Evolutionary conservation across 2,113 vertebrate genomes (phyloP), one percentile per base, ranked within the genome.

Genomic region (Ciconia boyciana): DNA sequence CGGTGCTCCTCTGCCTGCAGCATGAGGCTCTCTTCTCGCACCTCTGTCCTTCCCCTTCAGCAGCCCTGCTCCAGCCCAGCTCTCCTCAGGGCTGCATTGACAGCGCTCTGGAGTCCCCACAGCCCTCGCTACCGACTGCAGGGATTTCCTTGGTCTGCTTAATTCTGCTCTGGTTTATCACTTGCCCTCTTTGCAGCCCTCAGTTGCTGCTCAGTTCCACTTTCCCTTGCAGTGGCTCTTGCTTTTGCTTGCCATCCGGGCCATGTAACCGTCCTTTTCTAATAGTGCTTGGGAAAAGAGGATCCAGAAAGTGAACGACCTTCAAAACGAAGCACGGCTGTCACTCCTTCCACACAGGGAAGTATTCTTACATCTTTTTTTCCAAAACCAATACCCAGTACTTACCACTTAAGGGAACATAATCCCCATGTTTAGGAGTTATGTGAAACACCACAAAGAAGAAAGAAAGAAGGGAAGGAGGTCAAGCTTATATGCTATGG

Each of bases 41-140:
- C 16, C 36, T 44, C 48, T 4, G 0, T 32, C 64, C 69, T 61
- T 52, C 13, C 34, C 54, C 2, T 0, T 0, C 51, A 26, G 31
- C 36, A 69, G 17, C 9, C 39, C 77, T 34, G 21, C 28, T 65
- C n/a, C n/a, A 82, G 31, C 77, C 39, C 1, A 0, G n/a, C 4
- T 55, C 18, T 31, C 43, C 43, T 46, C 2, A 0, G 31, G 17
- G 17, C 39, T 3, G 1, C 49, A 18, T 29, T 4, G 0, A 17
- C 62, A 64, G 7, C 1, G 0, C 7, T 16, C 62, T 1, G 2
- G 19, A 52, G 55, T 3, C 43, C 46, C 43, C 17, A 7, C 64
- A 85, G 55, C 64, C 39, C 44, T 49, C 8, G 0, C 20, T 70
- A 25, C 36, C 44, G 6, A 3, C 5, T 7, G 28, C 3, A 2